phyloP scores from a whole-genome alignment of 1,140 invertebrate species.

The Drosophila pectinifera region DNA sequence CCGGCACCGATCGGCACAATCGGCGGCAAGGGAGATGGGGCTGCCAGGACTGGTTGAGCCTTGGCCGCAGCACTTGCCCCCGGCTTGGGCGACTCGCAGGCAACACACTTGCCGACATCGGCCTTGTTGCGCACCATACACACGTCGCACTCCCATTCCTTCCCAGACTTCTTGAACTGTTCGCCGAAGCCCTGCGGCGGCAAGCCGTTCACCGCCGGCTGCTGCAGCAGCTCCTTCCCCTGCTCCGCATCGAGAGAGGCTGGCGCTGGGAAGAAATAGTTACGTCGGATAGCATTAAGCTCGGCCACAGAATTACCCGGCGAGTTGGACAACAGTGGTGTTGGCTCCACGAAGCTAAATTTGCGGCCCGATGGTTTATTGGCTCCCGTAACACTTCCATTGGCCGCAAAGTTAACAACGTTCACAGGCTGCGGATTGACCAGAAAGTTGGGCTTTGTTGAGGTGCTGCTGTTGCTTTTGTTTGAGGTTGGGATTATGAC shows the following conservation, averaged over 20 bases:
- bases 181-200: constrained; percentile 82
- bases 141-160: constrained; percentile 88
- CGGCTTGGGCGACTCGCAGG: constrained; percentile 85
- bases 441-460: constrained; percentile 16
- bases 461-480: constrained; percentile 1
- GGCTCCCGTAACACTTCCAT: background rate
- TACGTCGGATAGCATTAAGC: background rate
- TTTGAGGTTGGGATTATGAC: no score
- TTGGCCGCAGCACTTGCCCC: background rate
- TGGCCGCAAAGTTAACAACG: constrained; percentile 6
- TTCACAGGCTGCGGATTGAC: constrained; percentile 9
- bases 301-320: background rate
- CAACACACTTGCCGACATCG: constrained; percentile 87
- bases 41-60: background rate
- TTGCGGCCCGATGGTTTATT: background rate
- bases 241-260: background rate
- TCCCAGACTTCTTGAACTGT: constrained; percentile 86
- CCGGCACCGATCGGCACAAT: constrained; percentile 8
- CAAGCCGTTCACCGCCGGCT: constrained; percentile 12
- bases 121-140: constrained; percentile 88
- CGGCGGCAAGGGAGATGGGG: background rate
- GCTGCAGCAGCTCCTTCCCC: background rate
- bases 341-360: constrained; percentile 30
- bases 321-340: background rate
- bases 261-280: constrained; percentile 24